phyloP scores from a whole-genome alignment of 2,113 vertebrate genomes.

The Prionailurus bengalensis region DNA sequence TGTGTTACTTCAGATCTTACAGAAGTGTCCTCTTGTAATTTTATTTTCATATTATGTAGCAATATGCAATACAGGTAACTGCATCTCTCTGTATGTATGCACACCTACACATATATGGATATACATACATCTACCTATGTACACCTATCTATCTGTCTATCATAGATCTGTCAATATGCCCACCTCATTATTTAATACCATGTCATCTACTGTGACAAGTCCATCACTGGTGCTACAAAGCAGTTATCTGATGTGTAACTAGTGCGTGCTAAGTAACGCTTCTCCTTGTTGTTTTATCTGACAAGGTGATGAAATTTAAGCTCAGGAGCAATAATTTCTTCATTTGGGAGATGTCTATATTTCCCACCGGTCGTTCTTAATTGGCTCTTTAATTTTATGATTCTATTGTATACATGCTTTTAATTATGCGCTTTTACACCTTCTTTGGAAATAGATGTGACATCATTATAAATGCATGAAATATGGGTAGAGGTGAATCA shows the following conservation, averaged over 20 bases:
- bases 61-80: background rate
- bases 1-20: background rate
- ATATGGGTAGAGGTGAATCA: background rate
- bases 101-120: background rate
- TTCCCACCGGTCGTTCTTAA: slow-evolving; percentile 13
- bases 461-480: background rate
- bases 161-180: background rate
- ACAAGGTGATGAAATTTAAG: background rate
- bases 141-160: background rate
- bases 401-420: background rate
- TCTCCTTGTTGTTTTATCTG: background rate
- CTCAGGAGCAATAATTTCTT: background rate
- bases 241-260: background rate
- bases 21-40: background rate
- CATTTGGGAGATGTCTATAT: background rate
- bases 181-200: background rate
- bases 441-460: slow-evolving; percentile 13
- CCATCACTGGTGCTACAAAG: background rate
- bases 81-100: background rate
- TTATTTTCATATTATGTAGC: background rate
- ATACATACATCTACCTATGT: background rate
- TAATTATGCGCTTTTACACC: slow-evolving; percentile 36
- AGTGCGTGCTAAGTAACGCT: background rate
- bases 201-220: background rate
- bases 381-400: slow-evolving; percentile 18